These are phyloP conservation scores for Phymanthus crucifer DNA, from an alignment of 92 coral and sea anemone genomes.

Conservation along the genomic window DNA sequence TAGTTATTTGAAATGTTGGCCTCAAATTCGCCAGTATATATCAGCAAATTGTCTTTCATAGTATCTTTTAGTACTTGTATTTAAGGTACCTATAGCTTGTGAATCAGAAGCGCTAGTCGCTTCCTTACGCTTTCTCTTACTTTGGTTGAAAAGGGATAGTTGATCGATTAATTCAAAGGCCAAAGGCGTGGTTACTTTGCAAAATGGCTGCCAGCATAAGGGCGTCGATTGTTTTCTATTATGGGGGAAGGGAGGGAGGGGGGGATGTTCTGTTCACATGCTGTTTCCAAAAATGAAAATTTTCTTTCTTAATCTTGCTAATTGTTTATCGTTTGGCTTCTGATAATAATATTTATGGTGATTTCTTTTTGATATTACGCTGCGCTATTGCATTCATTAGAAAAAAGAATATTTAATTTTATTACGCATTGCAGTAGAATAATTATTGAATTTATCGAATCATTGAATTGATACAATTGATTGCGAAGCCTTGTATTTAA, in stretches of 20 bases:
- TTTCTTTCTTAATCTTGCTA: not conserved
- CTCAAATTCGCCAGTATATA: no score
- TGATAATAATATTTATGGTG: not conserved
- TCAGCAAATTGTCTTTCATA: no score
- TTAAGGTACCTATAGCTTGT: not conserved
- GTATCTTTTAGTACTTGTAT: not conserved
- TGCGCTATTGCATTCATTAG: not conserved
- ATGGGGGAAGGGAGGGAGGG: not conserved
- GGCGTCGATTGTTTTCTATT: not conserved
- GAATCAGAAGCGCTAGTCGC: not conserved
- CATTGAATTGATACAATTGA: not conserved
- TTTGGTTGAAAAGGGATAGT: not conserved
- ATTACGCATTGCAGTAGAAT: not conserved
- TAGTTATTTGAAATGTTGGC: no score
- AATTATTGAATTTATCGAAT: not conserved
- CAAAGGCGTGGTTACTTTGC: not conserved
- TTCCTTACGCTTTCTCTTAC: not conserved
- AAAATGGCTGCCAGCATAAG: not conserved
- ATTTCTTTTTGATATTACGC: not conserved
- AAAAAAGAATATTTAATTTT: not conserved
- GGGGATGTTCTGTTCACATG: not conserved
- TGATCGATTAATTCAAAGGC: no score
- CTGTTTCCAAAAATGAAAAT: conserved; percentile 4
- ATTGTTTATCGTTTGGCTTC: not conserved
- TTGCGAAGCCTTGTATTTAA: not conserved